Base-by-base conservation (phyloP, 2,113 vertebrate species). In the Coregonus clupeaformis region DNA sequence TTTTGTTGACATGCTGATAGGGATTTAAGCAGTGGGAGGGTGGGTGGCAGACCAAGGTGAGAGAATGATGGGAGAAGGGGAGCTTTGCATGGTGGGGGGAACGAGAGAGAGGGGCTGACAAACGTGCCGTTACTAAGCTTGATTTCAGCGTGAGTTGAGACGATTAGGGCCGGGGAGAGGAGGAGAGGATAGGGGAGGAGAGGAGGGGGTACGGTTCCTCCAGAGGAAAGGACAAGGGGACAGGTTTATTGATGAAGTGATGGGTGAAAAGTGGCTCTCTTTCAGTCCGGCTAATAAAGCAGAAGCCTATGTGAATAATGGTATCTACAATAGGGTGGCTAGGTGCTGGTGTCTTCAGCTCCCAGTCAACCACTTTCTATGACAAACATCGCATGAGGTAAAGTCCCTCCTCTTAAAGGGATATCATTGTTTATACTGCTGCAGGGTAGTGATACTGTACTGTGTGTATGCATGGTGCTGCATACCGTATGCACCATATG, bases 1-100 rank as follows among this genome's bases (percentile, higher is more conserved):
- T 93, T 94, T 92, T 93, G 91, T 93, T 92, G 92, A 93, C 92
- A 93, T 91, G 92, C 92, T 93, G 92, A 94, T 94, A 92, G 91
- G 92, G 93, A 92, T 90, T 93, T 93, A 93, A 94, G 92, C 92
- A 89, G 92, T 92, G 90, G 93, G 92, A 91, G 93, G 92, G 91
- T 92, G 86, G 73, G 86, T 88, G 90, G 88, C 89, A 86, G 89
- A 90, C 89, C 88, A 91, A 90, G 89, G 89, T 89, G 85, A 91
- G 89, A 91, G 91, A 93, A 92, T 91, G 89, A 88, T 84, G 76
- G 67, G 77, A 80, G 87, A 83, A 81, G 82, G 79, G 69, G 81
- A 84, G 81, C 79, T 18, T 52, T 77, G 83, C 77, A 82, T 82
- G 83, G 82, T 79, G 82, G 72, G 18, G 78, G 80, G 68, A 84